phyloP scores from a whole-genome alignment of 2,113 vertebrate species.

The Pelmatolapia mariae region DNA sequence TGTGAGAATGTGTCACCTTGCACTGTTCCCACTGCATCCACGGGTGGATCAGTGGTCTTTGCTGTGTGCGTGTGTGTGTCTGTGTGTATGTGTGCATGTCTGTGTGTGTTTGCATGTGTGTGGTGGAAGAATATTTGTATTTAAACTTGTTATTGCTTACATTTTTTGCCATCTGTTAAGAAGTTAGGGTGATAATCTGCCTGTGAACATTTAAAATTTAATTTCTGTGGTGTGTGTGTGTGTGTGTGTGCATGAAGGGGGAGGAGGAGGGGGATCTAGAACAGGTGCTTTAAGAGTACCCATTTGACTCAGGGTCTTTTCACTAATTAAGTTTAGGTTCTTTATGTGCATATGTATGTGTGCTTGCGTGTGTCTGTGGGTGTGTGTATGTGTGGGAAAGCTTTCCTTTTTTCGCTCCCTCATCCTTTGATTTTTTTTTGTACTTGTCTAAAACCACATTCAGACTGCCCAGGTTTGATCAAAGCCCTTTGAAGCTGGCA shows the following conservation, averaged over 20 bases:
- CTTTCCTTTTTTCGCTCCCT: conserved; percentile 14
- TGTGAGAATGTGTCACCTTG: conserved; percentile 68
- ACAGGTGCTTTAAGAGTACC: conserved; percentile 68
- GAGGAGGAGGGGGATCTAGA: conserved; percentile 1
- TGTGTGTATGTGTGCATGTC: background rate
- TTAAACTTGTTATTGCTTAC: background rate
- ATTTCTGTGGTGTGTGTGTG: background rate
- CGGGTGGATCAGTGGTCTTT: conserved; percentile 14
- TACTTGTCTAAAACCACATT: background rate
- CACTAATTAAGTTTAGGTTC: conserved; percentile 68
- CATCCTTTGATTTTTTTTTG: background rate
- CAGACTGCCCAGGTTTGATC: background rate
- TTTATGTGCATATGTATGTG: conserved; percentile 46
- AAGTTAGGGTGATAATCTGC: background rate
- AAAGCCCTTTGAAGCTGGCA: background rate
- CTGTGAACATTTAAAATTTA: background rate
- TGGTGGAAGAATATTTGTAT: background rate
- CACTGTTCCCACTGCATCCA: conserved; percentile 62
- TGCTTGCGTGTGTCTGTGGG: conserved; percentile 5
- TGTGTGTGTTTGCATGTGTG: background rate
- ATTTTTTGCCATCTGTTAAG: background rate
- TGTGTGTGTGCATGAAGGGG: background rate
- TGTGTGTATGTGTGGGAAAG: conserved; percentile 36
- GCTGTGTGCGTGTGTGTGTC: background rate
- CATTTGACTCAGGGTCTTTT: conserved; percentile 61